Conservation (phyloP, 2,113 vertebrate genomes). For the Mobula hypostoma region DNA sequence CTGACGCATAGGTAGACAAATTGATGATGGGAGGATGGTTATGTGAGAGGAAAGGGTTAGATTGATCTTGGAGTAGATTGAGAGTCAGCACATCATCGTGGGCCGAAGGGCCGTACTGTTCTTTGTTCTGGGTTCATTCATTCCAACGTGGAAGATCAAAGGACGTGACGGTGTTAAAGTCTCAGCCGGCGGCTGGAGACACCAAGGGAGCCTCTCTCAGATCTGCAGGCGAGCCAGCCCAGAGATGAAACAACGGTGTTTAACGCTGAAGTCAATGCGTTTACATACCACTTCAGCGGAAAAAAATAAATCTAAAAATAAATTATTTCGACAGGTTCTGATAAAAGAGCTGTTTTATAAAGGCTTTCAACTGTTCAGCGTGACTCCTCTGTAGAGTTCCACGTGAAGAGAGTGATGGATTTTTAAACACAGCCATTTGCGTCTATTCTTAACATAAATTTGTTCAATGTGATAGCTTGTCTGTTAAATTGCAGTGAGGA, state of each 20-base stretch:
- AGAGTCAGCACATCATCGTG: no score
- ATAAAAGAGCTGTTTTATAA: neutral
- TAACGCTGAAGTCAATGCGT: neutral
- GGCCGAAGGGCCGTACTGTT: no score
- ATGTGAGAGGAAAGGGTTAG: no score
- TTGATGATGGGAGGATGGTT: no score
- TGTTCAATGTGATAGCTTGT: neutral
- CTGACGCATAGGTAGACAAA: no score
- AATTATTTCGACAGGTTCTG: neutral
- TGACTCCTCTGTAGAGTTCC: neutral
- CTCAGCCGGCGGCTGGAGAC: no score
- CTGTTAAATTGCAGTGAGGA: neutral
- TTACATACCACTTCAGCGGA: slow-evolving; percentile 10
- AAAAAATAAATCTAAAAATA: slow-evolving; percentile 28
- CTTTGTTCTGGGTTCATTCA: no score
- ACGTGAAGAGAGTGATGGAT: neutral
- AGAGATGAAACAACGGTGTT: neutral
- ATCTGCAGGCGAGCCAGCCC: neutral
- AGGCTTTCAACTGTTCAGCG: neutral
- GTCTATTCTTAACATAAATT: neutral
- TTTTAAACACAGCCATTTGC: neutral
- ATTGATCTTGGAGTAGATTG: no score
- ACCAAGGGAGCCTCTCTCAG: no score
- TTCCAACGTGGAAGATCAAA: no score
- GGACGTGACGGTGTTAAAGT: no score